A percentile compares a stretch with the other conserved stretches of the same genome.
Conservation (phyloP, 2,797 vertebrate genomes). For the Amblyopsis hoosieri region DNA sequence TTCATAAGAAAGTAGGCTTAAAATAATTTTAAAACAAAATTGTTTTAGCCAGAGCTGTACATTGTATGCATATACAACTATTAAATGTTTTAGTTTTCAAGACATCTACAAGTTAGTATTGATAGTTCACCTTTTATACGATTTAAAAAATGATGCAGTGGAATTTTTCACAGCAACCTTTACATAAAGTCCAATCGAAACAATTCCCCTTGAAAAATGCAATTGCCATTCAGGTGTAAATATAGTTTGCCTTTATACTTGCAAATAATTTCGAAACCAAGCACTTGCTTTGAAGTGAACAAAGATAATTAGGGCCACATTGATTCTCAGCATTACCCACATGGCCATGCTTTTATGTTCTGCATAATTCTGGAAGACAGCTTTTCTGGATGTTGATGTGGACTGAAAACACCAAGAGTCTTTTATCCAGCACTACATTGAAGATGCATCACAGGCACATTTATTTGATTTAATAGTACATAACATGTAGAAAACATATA, state of each 20-base stretch:
- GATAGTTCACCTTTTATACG: neutral
- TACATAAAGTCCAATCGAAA: neutral
- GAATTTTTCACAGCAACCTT: neutral
- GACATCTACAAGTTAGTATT: neutral
- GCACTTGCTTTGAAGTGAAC: slow-evolving; percentile 16
- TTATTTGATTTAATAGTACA: neutral
- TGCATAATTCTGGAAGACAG: slow-evolving; percentile 10
- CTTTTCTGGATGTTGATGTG: slow-evolving; percentile 10
- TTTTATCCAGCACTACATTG: slow-evolving; percentile 5
- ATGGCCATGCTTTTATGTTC: slow-evolving; percentile 17
- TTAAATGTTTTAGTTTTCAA: neutral
- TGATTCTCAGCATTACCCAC: slow-evolving; percentile 9
- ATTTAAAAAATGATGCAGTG: neutral
- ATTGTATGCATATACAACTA: neutral
- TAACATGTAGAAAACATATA: neutral
- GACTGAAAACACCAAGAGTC: slow-evolving; percentile 1
- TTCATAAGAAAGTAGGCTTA: slow-evolving; percentile 16
- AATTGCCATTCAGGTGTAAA: slow-evolving; percentile 8
- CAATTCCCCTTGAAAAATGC: neutral
- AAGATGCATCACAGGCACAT: slow-evolving; percentile 9
- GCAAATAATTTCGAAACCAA: slow-evolving; percentile 16
- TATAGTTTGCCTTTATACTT: slow-evolving; percentile 5
- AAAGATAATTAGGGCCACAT: slow-evolving; percentile 18
- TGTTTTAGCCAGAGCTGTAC: neutral
- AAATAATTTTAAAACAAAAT: neutral